phyloP scores from a whole-genome alignment of 2,113 vertebrate genomes.

The Pundamilia nyererei region DNA sequence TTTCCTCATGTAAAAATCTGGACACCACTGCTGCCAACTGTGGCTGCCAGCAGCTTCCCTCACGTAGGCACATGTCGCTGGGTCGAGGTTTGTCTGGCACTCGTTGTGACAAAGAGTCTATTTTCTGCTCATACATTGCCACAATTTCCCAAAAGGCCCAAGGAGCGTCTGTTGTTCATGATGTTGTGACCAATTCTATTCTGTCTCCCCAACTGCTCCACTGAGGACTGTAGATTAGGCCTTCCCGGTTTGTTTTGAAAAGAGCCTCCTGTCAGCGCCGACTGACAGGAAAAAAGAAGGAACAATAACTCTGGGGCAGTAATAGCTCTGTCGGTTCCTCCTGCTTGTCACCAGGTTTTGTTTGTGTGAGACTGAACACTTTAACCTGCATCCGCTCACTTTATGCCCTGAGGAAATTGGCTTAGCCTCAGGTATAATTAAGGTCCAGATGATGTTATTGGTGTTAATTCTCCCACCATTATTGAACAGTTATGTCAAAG shows the following conservation, averaged over 20 bases:
- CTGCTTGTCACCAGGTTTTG: constrained; percentile 54
- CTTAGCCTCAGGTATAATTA: background rate
- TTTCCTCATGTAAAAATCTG: background rate
- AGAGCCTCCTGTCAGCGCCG: constrained; percentile 1
- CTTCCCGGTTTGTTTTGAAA: background rate
- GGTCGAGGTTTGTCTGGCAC: background rate
- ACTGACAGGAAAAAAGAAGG: constrained; percentile 32
- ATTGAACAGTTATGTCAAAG: background rate
- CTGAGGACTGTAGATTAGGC: constrained; percentile 7
- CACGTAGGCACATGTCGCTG: background rate
- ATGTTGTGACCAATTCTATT: background rate
- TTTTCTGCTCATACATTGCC: constrained; percentile 15
- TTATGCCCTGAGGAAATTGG: constrained; percentile 28
- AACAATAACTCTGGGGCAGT: constrained; percentile 27
- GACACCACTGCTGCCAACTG: background rate
- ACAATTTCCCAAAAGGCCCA: background rate
- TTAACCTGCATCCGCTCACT: constrained; percentile 1
- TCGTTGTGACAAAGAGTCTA: constrained; percentile 17
- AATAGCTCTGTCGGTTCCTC: constrained; percentile 25
- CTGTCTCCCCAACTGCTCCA: constrained; percentile 4
- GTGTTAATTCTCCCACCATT: background rate
- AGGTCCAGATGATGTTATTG: constrained; percentile 16
- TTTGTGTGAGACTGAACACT: constrained; percentile 9
- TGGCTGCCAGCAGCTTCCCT: background rate
- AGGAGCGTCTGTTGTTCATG: background rate